Conservation (phyloP, 2,113 vertebrate genomes). For the Crotalus tigris region DNA sequence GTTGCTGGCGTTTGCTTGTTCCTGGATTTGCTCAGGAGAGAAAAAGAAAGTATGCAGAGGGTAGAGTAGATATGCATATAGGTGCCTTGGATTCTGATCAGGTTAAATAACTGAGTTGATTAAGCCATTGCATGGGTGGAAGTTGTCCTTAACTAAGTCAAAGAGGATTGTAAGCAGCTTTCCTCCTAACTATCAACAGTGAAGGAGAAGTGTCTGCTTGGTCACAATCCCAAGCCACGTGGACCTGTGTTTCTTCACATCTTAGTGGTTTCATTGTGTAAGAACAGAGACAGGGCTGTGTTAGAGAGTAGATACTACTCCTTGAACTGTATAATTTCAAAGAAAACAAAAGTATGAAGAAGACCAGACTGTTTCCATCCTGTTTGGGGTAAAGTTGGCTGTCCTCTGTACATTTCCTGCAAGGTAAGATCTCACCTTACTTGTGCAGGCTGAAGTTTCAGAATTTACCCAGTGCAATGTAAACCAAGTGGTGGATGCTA, state of each 20-base stretch:
- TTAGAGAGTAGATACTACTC: neutral
- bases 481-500: constrained; percentile 55
- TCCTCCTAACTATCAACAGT: neutral
- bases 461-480: constrained; percentile 60
- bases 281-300: neutral
- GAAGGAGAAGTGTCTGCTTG: neutral
- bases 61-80: neutral
- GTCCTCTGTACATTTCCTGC: constrained; percentile 28
- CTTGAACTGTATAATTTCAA: neutral
- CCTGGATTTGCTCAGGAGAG: constrained; percentile 50
- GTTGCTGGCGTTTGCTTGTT: constrained; percentile 58
- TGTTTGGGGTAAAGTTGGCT: constrained; percentile 42
- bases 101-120: neutral
- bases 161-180: neutral
- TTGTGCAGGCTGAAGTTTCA: constrained; percentile 52
- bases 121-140: neutral
- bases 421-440: constrained; percentile 58
- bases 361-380: constrained; percentile 20
- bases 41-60: constrained; percentile 17
- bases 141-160: neutral
- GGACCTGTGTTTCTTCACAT: neutral
- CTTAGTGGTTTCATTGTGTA: neutral
- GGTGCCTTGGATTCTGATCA: too few species aligned
- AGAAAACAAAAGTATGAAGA: constrained; percentile 34
- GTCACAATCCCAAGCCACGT: constrained; percentile 14